Evolutionary conservation across 2,113 vertebrate species (phyloP), one percentile per base, ranked within the genome.

Genomic region (Gambusia affinis): DNA sequence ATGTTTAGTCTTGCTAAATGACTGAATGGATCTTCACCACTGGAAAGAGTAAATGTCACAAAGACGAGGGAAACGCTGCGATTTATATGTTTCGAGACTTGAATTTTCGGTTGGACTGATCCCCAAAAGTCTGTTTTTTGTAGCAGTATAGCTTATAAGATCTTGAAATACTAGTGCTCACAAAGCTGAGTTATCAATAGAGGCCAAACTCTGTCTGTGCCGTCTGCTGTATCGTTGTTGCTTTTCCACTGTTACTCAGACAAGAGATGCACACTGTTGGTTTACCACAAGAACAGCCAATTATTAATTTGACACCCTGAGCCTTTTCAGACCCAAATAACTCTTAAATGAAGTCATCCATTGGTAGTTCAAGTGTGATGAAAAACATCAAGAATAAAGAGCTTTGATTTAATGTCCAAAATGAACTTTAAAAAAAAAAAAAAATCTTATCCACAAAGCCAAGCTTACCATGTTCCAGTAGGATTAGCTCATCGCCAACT

Each of bases 211-310:
- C 31, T 69, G 71, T 82, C 70, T 39, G 85, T 92, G 90, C 90
- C 72, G 80, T 89, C 88, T 92, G 83, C 88, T 92, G 91, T 91
- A 87, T 78, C 62, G 72, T 66, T 73, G 63, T 75, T 31, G 31
- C 70, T 60, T 47, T 67, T 70, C 63, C 42, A 47, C 28, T 61
- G 54, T 80, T 67, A 57, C 67, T 70, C 68, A 57, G 12, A 77
- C 31, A 57, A 73, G 63, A 67, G 14, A 51, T 17, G 70, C 61
- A 81, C 76, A 69, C 35, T n/a, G 67, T 61, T 78, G 8, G 22
- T n/a, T 57, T 57, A 57, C 2, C 51, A 57, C 51, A 57, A 11
- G 22, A n/a, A 57, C 51, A n/a, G 1, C 19, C 19, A 54, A 54
- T 4, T 15, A 24, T 54, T 24, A 8, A 54, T 54, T 54, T 22